Base-by-base conservation (phyloP, 2,888 invertebrate genomes). In the Dioctria linearis region DNA sequence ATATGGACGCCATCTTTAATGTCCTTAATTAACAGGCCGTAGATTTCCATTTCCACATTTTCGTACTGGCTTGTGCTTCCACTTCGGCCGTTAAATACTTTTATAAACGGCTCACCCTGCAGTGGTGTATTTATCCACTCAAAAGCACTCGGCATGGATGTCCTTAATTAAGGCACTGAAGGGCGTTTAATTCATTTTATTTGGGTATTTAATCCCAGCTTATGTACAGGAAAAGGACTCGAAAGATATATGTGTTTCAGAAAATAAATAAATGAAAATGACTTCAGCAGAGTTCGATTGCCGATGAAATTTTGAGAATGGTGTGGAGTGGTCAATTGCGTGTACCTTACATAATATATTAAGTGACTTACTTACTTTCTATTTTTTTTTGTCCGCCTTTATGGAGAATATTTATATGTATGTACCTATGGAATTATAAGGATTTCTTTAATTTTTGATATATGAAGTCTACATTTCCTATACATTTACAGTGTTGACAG, bases 91-190 rank as follows among this genome's bases (percentile, higher is more conserved):
- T 82, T 82, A 82, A 82, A 80, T 80, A 75, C 80, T 82, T 82
- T 82, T 80, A 80, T 80, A 82, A 82, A 82, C 80, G 82, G 80
- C 80, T 82, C 78, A 54, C 79, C 80, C 80, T 25, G 25, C 25
- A 51, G 79, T 71, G 79, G 80, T 80, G 71, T 82, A 82, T 80
- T 80, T 82, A 82, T 82, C 67, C 69, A 76, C 75, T 71, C 79
- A 66, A 66, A 66, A 78, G 54, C 63, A 78, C 54, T 66, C 42
- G 51, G 65, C 51, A 37, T 66, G 54, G 78, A 79, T 69, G 87
- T 86, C 87, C 88, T 88, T 88, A 88, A 88, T 88, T 88, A 88
- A 88, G 88, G 88, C 87, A 85, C 86, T 87, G 87, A 88, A 87
- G 88, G 88, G 87, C 86, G 88, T 87, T 88, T 87, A 88, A 88